Conservation (phyloP, 2,113 vertebrate species). For the Equus przewalskii region DNA sequence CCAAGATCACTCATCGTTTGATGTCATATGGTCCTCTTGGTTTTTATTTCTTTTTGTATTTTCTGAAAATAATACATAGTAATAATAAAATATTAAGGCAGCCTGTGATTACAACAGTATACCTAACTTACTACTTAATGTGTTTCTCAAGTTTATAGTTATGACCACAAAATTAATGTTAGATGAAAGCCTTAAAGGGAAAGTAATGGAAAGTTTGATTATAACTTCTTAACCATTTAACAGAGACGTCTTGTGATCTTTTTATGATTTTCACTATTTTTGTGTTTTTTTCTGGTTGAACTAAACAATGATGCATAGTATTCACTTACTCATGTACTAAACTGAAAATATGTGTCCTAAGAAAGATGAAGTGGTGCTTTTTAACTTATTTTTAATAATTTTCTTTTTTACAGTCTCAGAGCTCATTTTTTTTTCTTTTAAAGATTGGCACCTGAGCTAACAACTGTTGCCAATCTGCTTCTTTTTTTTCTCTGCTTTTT, state of each 20-base stretch:
- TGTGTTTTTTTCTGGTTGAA: constrained; percentile 45
- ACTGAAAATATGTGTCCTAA: not conserved
- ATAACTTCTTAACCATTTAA: constrained; percentile 68
- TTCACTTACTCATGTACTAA: not conserved
- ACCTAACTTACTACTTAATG: not conserved
- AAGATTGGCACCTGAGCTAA: too few species aligned
- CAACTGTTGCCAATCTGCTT: too few species aligned
- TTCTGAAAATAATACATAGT: not conserved
- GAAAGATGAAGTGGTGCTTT: not conserved
- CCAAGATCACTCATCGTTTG: not conserved
- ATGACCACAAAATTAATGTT: not conserved
- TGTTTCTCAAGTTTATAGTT: not conserved
- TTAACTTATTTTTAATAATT: not conserved
- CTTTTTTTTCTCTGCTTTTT: too few species aligned
- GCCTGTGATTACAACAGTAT: not conserved
- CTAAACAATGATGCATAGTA: not conserved
- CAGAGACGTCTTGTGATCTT: constrained; percentile 32
- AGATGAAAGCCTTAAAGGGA: constrained; percentile 12
- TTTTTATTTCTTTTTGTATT: not conserved
- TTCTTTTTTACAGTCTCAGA: not conserved
- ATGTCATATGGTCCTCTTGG: not conserved
- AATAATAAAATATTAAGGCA: not conserved
- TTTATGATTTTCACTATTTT: constrained; percentile 65
- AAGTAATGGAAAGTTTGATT: constrained; percentile 18
- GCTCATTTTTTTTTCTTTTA: too few species aligned